A percentile compares a stretch with the other conserved stretches of the same genome.
Evolutionary conservation across 2,113 vertebrate species (phyloP).

Genomic region (Anser cygnoides): DNA sequence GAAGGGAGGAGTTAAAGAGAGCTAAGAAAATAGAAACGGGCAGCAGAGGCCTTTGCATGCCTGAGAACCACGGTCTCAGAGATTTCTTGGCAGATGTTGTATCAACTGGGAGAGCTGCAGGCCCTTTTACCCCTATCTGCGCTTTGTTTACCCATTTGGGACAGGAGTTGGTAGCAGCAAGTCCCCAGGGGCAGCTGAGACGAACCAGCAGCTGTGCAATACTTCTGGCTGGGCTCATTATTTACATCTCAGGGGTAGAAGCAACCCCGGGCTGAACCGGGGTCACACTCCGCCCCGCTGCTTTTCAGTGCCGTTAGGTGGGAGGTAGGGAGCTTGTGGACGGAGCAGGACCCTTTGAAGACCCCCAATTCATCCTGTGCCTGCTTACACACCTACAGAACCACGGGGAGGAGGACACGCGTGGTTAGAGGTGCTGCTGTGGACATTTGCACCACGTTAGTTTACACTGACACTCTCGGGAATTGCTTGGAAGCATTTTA

Average conservation of each 20-base stretch:
- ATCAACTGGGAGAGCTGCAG: neutral
- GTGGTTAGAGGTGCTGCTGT: fast-evolving
- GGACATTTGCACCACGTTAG: neutral
- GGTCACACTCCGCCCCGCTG: neutral
- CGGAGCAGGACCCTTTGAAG: neutral
- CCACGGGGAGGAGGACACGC: neutral
- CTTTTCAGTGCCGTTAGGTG: neutral
- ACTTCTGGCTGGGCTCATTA: neutral
- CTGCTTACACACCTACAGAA: neutral
- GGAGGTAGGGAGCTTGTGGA: neutral
- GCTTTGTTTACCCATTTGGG: constrained; percentile 14
- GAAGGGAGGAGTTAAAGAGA: constrained; percentile 38
- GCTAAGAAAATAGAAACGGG: constrained; percentile 26
- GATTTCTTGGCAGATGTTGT: constrained; percentile 15
- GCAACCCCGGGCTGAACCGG: neutral
- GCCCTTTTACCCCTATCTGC: constrained; percentile 14
- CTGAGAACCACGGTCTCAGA: constrained; percentile 30
- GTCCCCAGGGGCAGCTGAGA: neutral
- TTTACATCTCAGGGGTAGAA: neutral
- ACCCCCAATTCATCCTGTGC: neutral
- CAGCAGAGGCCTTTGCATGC: neutral
- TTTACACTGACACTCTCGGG: neutral
- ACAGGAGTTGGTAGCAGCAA: constrained; percentile 1
- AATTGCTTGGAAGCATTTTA: neutral
- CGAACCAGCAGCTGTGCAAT: neutral